Evolutionary conservation across 2,113 vertebrate genomes (phyloP).

Genomic region (Ovis canadensis): DNA sequence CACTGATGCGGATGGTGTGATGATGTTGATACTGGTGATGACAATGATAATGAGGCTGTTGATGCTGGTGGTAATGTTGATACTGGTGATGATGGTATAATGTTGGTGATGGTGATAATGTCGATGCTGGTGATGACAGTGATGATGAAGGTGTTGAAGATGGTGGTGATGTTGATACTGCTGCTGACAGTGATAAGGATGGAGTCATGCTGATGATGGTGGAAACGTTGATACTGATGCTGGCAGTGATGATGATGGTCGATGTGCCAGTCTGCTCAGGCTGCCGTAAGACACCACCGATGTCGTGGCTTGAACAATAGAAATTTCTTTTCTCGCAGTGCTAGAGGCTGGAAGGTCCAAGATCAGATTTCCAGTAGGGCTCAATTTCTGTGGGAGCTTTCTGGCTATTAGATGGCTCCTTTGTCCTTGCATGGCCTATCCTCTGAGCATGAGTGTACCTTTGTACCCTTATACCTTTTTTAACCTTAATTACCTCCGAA

Average conservation of each 20-base stretch:
- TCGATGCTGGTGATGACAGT: neutral
- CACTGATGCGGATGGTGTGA: rapidly evolving
- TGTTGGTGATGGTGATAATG: neutral
- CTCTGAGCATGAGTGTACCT: neutral
- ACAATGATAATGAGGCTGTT: neutral
- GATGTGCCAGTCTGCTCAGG: too few species aligned
- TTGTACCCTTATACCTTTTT: neutral
- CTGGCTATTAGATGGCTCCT: neutral
- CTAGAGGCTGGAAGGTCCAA: neutral
- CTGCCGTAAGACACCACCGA: neutral
- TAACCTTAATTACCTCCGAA: neutral
- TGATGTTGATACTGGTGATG: neutral
- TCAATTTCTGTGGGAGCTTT: neutral
- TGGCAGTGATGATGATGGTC: neutral
- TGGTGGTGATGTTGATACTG: neutral
- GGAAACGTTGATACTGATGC: neutral
- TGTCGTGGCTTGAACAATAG: neutral
- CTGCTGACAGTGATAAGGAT: neutral
- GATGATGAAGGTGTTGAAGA: neutral
- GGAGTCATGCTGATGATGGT: neutral
- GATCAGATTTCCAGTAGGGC: neutral
- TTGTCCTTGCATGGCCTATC: neutral
- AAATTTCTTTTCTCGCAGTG: neutral
- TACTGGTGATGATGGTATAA: neutral
- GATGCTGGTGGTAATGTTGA: neutral